Conservation (phyloP, 1,140 invertebrate genomes). For the Eupeodes corollae region DNA sequence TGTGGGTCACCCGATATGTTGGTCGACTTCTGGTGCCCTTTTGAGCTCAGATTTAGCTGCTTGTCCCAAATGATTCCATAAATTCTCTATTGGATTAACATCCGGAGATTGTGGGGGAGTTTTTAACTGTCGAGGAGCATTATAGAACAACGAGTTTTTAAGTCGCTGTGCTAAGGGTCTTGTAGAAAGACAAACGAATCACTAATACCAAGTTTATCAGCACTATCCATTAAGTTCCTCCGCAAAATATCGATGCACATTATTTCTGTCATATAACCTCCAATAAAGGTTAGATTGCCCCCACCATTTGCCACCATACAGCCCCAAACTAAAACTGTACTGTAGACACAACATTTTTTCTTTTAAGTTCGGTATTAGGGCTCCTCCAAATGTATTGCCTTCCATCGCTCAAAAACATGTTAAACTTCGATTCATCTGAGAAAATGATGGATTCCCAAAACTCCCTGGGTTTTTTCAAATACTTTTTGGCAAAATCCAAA, state of each 20-base stretch:
- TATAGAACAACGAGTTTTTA: background rate
- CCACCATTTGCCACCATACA: slow-evolving; percentile 13
- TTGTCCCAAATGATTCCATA: background rate
- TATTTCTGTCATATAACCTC: background rate
- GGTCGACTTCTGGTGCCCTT: background rate
- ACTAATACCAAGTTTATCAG: slow-evolving; percentile 9
- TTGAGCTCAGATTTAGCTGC: background rate
- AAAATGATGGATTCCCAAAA: slow-evolving; percentile 1
- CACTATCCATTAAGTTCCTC: no score
- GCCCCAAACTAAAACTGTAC: slow-evolving; percentile 25
- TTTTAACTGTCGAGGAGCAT: background rate
- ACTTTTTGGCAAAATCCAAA: no score
- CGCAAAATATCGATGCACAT: no score
- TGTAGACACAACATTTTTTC: slow-evolving; percentile 6
- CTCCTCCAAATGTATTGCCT: slow-evolving; percentile 6
- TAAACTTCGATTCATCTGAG: slow-evolving; percentile 4
- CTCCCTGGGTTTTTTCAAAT: no score
- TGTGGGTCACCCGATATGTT: background rate
- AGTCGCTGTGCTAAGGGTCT: slow-evolving; percentile 1
- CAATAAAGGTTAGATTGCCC: slow-evolving; percentile 4
- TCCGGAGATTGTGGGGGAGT: slow-evolving; percentile 3
- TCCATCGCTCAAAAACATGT: slow-evolving; percentile 1
- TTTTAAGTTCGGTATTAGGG: background rate
- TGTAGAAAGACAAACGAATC: slow-evolving; percentile 6
- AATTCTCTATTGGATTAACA: slow-evolving; percentile 1